Base-by-base conservation (phyloP, 2,888 invertebrate species). In the Brenthis daphne region DNA sequence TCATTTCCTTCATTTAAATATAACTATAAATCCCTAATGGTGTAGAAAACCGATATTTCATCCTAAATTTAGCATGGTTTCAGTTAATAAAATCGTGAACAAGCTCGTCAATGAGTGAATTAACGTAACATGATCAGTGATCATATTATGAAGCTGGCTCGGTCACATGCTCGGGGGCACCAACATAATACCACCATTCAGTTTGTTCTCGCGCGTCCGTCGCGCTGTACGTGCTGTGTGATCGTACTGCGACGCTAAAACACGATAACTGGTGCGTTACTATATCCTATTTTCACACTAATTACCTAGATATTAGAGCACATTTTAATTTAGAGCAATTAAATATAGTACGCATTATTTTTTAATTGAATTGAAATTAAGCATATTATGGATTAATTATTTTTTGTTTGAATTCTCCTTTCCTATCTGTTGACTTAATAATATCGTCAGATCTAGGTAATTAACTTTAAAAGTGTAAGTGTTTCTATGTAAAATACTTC, bases 81-180 rank as follows among this genome's bases (percentile, higher is more conserved):
- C 20, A 47, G 33, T 68, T 3, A 33, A 57, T 57, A 50, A 54
- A 64, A 58, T 48, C 13, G 14, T 12, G 55, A 54, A 69, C 69
- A 63, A 64, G 63, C 20, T 64, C 47, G 57, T 68, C 76, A 79
- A 77, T 74, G 75, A 81, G 79, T 76, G 79, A 77, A 80, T 80
- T 74, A 72, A 69, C 67, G 60, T 82, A 85, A 85, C n/a, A n/a
- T 82, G 82, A 81, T 81, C 85, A 85, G 85, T 82, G 82, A 81
- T 81, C 85, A 79, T 82, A 83, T 87, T 86, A 85, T 58, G 75
- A 76, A 76, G 72, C 73, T 68, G 70, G 43, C 71, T 73, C 82
- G 77, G 85, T 90, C 91, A 91, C 91, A 90, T 90, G 90, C 77
- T 81, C 82, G 79, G 83, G 73, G 80, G 82, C 83, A 86, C 89